These are phyloP conservation scores for Latheticus oryzae DNA, from an alignment of 2,888 invertebrate genomes.

Conservation along the genomic window DNA sequence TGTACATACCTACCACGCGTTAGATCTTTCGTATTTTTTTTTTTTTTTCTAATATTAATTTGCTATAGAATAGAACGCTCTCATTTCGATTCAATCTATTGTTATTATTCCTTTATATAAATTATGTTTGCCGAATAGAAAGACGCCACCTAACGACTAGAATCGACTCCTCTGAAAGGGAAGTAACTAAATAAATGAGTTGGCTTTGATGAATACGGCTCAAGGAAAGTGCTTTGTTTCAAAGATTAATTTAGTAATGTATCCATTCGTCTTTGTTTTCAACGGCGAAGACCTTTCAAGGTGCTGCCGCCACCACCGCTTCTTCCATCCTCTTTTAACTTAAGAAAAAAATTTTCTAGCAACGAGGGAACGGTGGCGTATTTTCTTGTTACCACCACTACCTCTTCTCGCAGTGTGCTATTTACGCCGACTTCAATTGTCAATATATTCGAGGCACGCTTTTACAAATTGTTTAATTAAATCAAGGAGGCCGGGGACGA, in stretches of 20 bases:
- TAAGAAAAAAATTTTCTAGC: slow-evolving; percentile 1
- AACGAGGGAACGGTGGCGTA: no score
- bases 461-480: slow-evolving; percentile 66
- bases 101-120: slow-evolving; percentile 52
- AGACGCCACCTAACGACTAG: slow-evolving; percentile 58
- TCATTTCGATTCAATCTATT: slow-evolving; percentile 6
- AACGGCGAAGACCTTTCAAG: slow-evolving; percentile 50
- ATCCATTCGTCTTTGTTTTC: slow-evolving; percentile 64
- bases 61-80: no score
- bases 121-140: slow-evolving; percentile 54
- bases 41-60: no score
- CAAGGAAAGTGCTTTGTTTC: slow-evolving; percentile 64
- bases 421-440: slow-evolving; percentile 57
- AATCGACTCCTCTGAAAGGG: slow-evolving; percentile 58
- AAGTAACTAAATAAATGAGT: slow-evolving; percentile 64
- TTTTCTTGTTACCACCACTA: no score
- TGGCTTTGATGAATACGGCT: slow-evolving; percentile 63
- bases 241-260: slow-evolving; percentile 66
- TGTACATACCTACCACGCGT: no score
- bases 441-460: slow-evolving; percentile 64
- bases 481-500: slow-evolving; percentile 56
- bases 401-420: slow-evolving; percentile 33
- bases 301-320: slow-evolving; percentile 41
- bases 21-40: no score
- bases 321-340: not conserved